Conservation (phyloP, 2,113 vertebrate species). For the Sebastes fasciatus region DNA sequence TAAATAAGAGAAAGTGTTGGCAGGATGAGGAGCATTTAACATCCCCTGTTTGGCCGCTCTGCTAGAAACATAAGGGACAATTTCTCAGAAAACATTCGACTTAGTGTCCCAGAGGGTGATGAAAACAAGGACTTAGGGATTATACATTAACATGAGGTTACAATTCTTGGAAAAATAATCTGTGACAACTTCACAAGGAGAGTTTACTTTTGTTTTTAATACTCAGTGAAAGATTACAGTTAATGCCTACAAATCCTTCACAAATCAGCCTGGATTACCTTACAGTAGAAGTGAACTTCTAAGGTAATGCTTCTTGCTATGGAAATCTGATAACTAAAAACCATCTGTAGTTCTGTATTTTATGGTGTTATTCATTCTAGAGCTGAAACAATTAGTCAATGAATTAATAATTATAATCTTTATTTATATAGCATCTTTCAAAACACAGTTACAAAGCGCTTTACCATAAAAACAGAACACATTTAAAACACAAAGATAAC, state of each 20-base stretch:
- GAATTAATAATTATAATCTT: too few species aligned
- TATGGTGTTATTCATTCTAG: background rate
- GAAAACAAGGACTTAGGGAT: constrained; percentile 5
- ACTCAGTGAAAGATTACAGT: background rate
- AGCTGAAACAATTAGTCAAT: background rate
- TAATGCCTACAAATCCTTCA: background rate
- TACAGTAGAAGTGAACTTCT: background rate
- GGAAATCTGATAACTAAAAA: background rate
- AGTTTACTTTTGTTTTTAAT: background rate
- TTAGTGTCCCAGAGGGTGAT: constrained; percentile 8
- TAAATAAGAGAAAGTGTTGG: constrained; percentile 22
- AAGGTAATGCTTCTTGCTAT: background rate
- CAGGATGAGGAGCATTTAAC: constrained; percentile 14
- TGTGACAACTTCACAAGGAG: constrained; percentile 2
- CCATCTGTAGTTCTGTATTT: background rate
- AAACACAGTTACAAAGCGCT: too few species aligned
- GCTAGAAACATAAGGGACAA: constrained; percentile 15
- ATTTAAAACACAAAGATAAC: too few species aligned
- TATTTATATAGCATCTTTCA: too few species aligned
- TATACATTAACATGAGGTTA: constrained; percentile 31
- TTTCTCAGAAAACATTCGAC: constrained; percentile 52
- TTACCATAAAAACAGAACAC: too few species aligned
- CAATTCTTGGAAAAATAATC: constrained; percentile 21
- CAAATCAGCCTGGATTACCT: background rate
- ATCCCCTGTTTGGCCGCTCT: background rate